phyloP scores from a whole-genome alignment of 2,888 invertebrate genomes.

The Siphlonurus alternatus region DNA sequence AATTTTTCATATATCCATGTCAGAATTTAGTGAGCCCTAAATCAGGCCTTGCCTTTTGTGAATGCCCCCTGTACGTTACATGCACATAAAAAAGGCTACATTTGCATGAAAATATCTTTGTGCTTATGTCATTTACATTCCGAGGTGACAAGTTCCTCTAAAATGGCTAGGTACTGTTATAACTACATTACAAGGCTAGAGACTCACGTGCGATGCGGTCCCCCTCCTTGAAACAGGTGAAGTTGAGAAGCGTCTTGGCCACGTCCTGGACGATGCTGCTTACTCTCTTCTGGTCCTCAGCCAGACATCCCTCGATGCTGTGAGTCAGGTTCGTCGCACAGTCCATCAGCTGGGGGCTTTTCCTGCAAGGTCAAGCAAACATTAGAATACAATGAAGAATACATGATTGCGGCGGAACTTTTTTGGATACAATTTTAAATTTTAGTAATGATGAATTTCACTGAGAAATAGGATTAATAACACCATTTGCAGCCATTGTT shows the following conservation, averaged over 20 bases:
- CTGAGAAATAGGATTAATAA: background rate
- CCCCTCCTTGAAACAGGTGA: conserved; percentile 63
- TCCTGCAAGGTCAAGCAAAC: conserved; percentile 28
- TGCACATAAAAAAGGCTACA: no score
- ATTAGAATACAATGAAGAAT: background rate
- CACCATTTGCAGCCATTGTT: conserved; percentile 5
- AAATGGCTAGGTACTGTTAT: no score
- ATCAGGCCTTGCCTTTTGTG: no score
- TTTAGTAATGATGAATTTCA: background rate
- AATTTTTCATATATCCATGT: no score
- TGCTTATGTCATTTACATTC: no score
- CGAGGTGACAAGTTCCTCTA: no score
- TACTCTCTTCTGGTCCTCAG: conserved; percentile 39
- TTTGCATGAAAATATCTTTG: no score
- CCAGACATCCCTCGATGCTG: conserved; percentile 44
- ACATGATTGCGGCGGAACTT: background rate
- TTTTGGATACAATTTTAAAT: background rate
- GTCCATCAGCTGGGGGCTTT: conserved; percentile 36
- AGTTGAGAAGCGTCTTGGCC: conserved; percentile 48
- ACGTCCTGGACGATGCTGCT: conserved; percentile 45
- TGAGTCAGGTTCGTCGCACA: conserved; percentile 42
- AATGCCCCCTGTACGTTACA: no score
- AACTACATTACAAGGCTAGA: no score
- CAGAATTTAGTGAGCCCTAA: no score
- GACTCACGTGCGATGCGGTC: conserved; percentile 64